Base-by-base conservation (phyloP, 23 tunicate genomes). In the Styela plicata region DNA sequence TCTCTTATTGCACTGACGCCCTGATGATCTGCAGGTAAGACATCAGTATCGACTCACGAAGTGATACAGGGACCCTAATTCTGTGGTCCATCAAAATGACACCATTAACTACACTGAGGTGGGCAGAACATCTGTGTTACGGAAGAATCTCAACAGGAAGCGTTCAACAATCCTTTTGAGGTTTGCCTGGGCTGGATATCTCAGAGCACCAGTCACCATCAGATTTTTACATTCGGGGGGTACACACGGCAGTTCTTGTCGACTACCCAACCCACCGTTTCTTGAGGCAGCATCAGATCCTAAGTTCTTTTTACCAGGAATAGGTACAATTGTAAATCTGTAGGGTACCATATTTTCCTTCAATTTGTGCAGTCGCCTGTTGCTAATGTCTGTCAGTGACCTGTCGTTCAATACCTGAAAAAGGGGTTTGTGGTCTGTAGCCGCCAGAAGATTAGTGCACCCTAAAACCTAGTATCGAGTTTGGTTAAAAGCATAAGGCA, bases 341-440 rank as follows among this genome's bases (percentile, higher is more conserved):
- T 7, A 44, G 7, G 57, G 57, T 13, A 44, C 7, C n/a, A n/a
- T 13, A 44, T 44, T 44, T 44, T 44, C 57, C 13, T 13, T 44
- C 13, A 44, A 44, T 7, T 5, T 44, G 10, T 5, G 13, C 13
- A 44, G 57, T 44, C 57, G 7, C 13, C 57, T 44, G 57, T 44
- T 44, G 13, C 57, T 44, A 44, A 44, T 5, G 13, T 73, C 32
- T 13, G 53, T 80, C 31, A 73, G 80, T 2, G 86, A 24, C 2
- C 86, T 33, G 69, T 57, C 80, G 19, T 64, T 64, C 27, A 83
- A 73, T 2, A 83, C 52, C 73, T 83, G 36, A 2, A 73, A 34
- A 2, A 83, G 24, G 24, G 86, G 86, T 52, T 83, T 73, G 69
- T 83, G 86, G 69, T 83, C 86, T 2, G 79, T 73, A 3, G 63